A percentile compares a stretch with the other conserved stretches of the same genome.
These are phyloP conservation scores for Phymatocera aterrima DNA, from an alignment of 2,888 invertebrate species.

Conservation along the genomic window DNA sequence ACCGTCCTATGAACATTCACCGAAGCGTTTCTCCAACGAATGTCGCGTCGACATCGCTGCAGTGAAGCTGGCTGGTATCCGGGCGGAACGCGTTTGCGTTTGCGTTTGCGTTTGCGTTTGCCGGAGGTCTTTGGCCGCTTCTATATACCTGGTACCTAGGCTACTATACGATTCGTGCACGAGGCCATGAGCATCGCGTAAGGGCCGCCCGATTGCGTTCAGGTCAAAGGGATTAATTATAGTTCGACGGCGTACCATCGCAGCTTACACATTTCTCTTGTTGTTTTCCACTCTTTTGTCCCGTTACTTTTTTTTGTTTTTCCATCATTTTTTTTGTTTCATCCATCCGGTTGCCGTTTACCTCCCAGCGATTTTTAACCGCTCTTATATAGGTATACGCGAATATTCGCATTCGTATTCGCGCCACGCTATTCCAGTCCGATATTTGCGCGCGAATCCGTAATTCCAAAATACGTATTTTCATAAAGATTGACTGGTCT, in stretches of 20 bases:
- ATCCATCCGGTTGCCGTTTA: neutral
- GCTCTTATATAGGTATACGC: neutral
- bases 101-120: neutral
- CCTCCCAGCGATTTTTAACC: neutral
- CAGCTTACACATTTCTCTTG: constrained; percentile 3
- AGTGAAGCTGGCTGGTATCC: too few relatives aligned
- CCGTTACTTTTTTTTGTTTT: too few relatives aligned
- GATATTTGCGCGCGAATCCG: too few relatives aligned
- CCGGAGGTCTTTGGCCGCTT: constrained; percentile 11
- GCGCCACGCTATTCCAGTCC: too few relatives aligned
- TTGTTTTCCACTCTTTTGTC: neutral
- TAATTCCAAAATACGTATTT: too few relatives aligned
- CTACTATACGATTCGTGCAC: constrained; percentile 16
- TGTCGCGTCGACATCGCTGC: neutral
- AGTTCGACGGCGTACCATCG: constrained; percentile 24
- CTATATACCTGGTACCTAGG: too few relatives aligned
- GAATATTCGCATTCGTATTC: neutral
- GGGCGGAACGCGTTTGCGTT: constrained; percentile 8
- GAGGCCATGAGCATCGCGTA: neutral
- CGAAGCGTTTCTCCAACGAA: constrained; percentile 3
- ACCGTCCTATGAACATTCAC: constrained; percentile 11
- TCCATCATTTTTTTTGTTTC: neutral
- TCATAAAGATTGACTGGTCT: too few relatives aligned
- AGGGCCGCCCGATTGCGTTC: constrained; percentile 40
- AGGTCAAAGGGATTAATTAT: constrained; percentile 38